Evolutionary conservation across 2,797 vertebrate genomes (phyloP), one percentile per base, ranked within the genome.

Genomic region (Channallabes apus): DNA sequence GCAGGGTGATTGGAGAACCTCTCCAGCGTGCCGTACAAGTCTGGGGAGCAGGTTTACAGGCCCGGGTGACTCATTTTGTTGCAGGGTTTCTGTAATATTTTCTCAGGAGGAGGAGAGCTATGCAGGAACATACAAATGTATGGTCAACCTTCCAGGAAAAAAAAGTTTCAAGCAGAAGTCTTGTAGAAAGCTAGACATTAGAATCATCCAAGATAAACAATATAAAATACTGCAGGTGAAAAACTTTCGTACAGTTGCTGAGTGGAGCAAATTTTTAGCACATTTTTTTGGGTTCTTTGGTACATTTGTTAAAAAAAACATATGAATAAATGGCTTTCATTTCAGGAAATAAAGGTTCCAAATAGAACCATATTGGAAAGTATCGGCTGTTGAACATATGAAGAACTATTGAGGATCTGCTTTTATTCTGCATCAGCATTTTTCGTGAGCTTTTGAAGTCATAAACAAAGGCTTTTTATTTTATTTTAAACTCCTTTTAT

Each of bases 11-110:
- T 92, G 91, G 92, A 92, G 92, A 92, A 94, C 93, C 92, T 93
- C 92, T 93, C 82, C 87, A 69, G 88, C 85, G 89, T 88, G 82
- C 90, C 88, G 80, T 90, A 90, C 90, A 88, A 91, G 91, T 91
- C 91, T 92, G 89, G 91, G 89, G 91, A 90, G 91, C 91, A 89
- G 93, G 92, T 94, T 95, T 93, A 94, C 93, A 91, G 91, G 88
- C 89, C 88, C 84, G 87, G 91, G 91, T 91, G 88, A 91, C 91
- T 90, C 89, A 89, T 88, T 91, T 91, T 89, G 91, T 91, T 89
- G 91, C 90, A 91, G 91, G 89, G 90, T 91, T 92, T 92, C 94
- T 38, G 91, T 91, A 92, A 93, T 83, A 89, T 92, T 91, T 90
- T 88, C 90, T 81, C 91, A 82, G 92, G 80, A 38, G 22, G 38